A percentile compares a stretch with the other conserved stretches of the same genome.
These are phyloP conservation scores for Lepidothrix coronata DNA, from an alignment of 2,113 vertebrate species.

Conservation along the genomic window DNA sequence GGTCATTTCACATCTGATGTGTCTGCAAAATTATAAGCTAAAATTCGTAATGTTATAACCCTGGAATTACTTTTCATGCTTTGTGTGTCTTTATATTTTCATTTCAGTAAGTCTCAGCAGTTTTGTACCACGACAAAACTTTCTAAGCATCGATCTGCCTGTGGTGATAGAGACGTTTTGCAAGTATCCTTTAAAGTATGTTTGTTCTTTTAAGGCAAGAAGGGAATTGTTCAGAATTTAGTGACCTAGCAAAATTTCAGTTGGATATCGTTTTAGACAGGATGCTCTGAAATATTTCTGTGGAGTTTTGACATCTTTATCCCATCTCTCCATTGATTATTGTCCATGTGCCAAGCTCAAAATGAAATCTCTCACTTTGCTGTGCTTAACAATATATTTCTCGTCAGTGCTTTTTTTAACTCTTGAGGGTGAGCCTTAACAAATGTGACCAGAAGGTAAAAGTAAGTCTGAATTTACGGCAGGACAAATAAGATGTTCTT, in stretches of 20 bases:
- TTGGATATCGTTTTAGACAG: conserved; percentile 15
- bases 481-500: background rate
- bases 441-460: background rate
- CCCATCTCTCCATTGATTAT: background rate
- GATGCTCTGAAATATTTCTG: conserved; percentile 1
- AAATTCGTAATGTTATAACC: background rate
- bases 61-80: background rate
- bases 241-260: background rate
- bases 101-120: conserved; percentile 92
- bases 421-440: background rate
- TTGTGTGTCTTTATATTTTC: conserved; percentile 21
- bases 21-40: background rate
- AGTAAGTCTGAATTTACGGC: background rate
- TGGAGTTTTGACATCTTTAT: conserved; percentile 3
- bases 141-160: conserved; percentile 91
- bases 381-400: background rate
- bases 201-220: conserved; percentile 22
- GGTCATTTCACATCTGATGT: background rate
- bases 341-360: background rate
- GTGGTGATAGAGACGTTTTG: conserved; percentile 94
- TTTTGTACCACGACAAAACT: conserved; percentile 90
- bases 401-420: background rate
- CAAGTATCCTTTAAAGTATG: conserved; percentile 93
- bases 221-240: background rate
- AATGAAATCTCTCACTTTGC: background rate